Base-by-base conservation (phyloP, 2,888 invertebrate genomes). In the Amphipoea oculea region DNA sequence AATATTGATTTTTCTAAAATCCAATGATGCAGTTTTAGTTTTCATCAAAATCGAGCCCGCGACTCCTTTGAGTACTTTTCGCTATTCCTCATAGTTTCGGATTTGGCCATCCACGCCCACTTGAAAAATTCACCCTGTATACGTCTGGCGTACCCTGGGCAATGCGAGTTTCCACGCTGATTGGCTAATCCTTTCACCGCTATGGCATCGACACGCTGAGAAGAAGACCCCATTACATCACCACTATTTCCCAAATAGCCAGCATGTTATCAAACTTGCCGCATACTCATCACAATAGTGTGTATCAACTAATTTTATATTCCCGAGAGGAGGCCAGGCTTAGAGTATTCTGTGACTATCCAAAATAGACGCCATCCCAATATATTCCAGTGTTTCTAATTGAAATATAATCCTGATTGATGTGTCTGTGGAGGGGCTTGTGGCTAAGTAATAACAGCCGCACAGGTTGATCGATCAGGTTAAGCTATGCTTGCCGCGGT, bases 281-380 rank as follows among this genome's bases (percentile, higher is more conserved):
- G 12, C 1, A 5, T 42, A 42, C n/a, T 20, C 1, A 0, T 0
- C 7, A 6, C 7, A 11, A 5, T 75, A 40, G 40, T 88, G 65
- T 76, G 73, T 86, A 65, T 67, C 54, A 75, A 73, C 70, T 83
- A 65, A 86, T 88, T 88, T 86, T 88, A 87, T 84, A 86, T 84
- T 84, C 82, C 75, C 67, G 29, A 17, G 72, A 66, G 72, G 6
- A 76, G 70, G 73, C 77, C 74, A 79, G 81, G 75, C 75, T 84
- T 88, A 84, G 76, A 51, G 73, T 66, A 40, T 73, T 77, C 76
- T 51, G 36, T 62, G 72, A 66, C 36, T 45, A 68, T 62, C 74
- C 67, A 73, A 89, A 85, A 87, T 86, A 79, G 83, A 73, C 40
- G 48, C 60, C 40, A 51, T 63, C 14, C 40, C 48, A 66, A 76